Evolutionary conservation across 2,888 invertebrate genomes (phyloP), one percentile per base, ranked within the genome.

Genomic region (Melanargia galathea): DNA sequence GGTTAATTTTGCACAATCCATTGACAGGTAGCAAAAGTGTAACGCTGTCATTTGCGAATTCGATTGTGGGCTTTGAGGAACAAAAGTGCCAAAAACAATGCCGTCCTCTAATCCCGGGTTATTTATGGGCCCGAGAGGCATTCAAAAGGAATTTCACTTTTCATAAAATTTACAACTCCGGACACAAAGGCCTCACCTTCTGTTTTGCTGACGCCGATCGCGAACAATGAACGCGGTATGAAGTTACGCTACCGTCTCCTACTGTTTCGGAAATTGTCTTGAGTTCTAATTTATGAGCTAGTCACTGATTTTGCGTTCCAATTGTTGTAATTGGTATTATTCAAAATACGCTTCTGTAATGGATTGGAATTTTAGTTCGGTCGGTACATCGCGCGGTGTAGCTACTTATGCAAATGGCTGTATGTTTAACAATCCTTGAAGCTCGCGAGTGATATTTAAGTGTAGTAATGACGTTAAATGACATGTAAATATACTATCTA

Each of bases 141-240:
- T 90, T 91, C 89, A 87, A 88, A 88, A 90, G 91, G 91, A 90
- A 91, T 91, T 91, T 91, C 90, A 91, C 90, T 91, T 91, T 91
- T 91, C 90, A 89, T 86, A 88, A 90, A 91, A 91, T 91, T 91
- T 90, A 90, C 90, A 91, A 91, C 89, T 86, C 76, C 75, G 72
- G 72, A 80, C 82, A 89, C 90, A 89, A 91, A 85, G 81, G 85
- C 80, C 81, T 84, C 89, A 91, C 91, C 91, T 91, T 90, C 90
- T 91, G 90, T 91, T 91, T 90, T 84, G 90, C 86, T 87, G 87
- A 88, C 87, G 85, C 84, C 84, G 81, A 84, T 82, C 73, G 75
- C 73, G 85, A 90, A 91, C 90, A 91, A 91, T 81, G 30, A 3
- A n/a, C n/a, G 86, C 82, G 78, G 78, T 78, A 79, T 82, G 83